phyloP scores from a whole-genome alignment of 2,888 invertebrate genomes.

The Morpho achilles region DNA sequence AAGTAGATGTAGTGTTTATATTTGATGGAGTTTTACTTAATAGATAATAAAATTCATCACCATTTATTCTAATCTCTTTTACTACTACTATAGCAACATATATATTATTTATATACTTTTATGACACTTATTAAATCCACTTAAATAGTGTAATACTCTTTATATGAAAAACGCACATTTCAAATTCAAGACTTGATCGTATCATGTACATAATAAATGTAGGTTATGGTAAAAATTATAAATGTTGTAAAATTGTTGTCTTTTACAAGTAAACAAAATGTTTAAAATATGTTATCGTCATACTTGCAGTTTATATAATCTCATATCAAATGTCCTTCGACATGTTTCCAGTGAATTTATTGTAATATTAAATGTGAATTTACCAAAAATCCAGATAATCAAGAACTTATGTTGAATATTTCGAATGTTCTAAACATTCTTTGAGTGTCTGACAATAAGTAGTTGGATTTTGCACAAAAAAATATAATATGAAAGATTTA shows the following conservation, averaged over 20 bases:
- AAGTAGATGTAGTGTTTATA: constrained; percentile 21
- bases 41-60: constrained; percentile 9
- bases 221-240: constrained; percentile 36
- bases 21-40: constrained; percentile 11
- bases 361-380: constrained; percentile 8
- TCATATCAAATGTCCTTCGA: constrained; percentile 20
- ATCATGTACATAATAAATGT: constrained; percentile 53
- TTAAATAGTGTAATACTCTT: constrained; percentile 11
- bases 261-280: constrained; percentile 36
- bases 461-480: constrained; percentile 42
- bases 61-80: constrained; percentile 15
- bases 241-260: constrained; percentile 65
- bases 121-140: constrained; percentile 7
- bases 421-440: constrained; percentile 59
- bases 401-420: constrained; percentile 23
- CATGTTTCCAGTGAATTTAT: constrained; percentile 12
- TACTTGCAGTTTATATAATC: constrained; percentile 20
- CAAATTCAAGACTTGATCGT: constrained; percentile 68
- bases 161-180: constrained; percentile 59
- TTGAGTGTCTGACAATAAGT: constrained; percentile 71
- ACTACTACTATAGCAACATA: neutral
- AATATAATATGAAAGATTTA: constrained; percentile 11
- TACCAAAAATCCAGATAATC: constrained; percentile 5
- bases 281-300: constrained; percentile 17
- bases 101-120: constrained; percentile 2